phyloP scores from a whole-genome alignment of 2,888 invertebrate species.

The Charanyca ferruginea region DNA sequence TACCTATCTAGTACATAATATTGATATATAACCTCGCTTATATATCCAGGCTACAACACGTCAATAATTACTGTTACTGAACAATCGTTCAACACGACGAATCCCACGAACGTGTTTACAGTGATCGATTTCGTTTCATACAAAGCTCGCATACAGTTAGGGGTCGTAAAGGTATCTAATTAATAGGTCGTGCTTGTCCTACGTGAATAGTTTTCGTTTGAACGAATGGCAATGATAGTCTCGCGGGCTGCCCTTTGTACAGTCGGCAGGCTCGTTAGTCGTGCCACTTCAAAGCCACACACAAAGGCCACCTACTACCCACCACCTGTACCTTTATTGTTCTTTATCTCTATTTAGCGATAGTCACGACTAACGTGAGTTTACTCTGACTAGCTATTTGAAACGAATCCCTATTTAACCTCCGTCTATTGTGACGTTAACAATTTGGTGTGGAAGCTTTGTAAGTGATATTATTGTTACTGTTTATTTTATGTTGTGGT shows the following conservation, averaged over 20 bases:
- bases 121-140: slow-evolving; percentile 39
- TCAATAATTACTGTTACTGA: not conserved
- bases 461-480: slow-evolving; percentile 26
- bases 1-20: too few relatives aligned
- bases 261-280: slow-evolving; percentile 74
- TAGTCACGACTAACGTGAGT: slow-evolving; percentile 53
- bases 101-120: slow-evolving; percentile 11
- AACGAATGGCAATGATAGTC: slow-evolving; percentile 70
- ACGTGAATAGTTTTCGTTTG: slow-evolving; percentile 67
- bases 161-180: slow-evolving; percentile 58
- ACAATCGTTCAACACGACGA: not conserved
- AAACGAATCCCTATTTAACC: slow-evolving; percentile 50
- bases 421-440: slow-evolving; percentile 44
- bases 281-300: slow-evolving; percentile 74
- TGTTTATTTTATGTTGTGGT: slow-evolving; percentile 14
- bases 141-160: slow-evolving; percentile 28
- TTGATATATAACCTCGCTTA: too few relatives aligned
- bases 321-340: slow-evolving; percentile 68
- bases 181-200: slow-evolving; percentile 58
- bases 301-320: slow-evolving; percentile 60
- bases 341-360: slow-evolving; percentile 67
- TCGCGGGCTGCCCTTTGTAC: slow-evolving; percentile 72
- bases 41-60: not conserved
- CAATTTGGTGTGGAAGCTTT: slow-evolving; percentile 44
- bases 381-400: slow-evolving; percentile 46